Conservation (phyloP, 1,140 invertebrate genomes). For the Anastrepha ludens region DNA sequence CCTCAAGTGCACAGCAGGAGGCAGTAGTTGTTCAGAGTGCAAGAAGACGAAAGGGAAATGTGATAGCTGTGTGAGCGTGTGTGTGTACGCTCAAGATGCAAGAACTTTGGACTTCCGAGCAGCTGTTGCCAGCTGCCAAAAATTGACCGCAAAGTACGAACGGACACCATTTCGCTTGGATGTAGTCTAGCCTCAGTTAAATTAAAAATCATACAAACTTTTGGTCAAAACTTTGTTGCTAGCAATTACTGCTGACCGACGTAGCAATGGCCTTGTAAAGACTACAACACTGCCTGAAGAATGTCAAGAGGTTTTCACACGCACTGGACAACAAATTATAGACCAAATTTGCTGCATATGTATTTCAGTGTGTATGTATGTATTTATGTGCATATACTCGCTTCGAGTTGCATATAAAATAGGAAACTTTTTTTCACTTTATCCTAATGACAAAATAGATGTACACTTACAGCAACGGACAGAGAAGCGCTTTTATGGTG, state of each 20-base stretch:
- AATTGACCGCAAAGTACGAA: neutral
- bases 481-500: no score
- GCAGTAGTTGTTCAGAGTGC: no score
- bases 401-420: neutral
- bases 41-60: no score
- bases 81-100: no score
- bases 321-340: conserved; percentile 5
- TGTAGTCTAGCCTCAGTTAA: neutral
- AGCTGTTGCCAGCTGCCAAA: neutral
- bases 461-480: neutral
- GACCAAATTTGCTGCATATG: neutral
- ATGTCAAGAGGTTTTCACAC: neutral
- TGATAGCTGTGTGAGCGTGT: no score
- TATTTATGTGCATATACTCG: neutral
- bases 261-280: neutral
- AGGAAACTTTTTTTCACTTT: neutral
- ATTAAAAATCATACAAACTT: neutral
- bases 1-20: no score
- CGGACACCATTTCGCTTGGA: neutral
- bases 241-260: neutral
- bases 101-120: neutral
- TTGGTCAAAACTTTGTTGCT: neutral
- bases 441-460: neutral
- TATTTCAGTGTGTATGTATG: neutral
- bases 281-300: neutral